Base-by-base conservation (phyloP, 2,888 invertebrate species). In the Glyphotaelius pellucidus region DNA sequence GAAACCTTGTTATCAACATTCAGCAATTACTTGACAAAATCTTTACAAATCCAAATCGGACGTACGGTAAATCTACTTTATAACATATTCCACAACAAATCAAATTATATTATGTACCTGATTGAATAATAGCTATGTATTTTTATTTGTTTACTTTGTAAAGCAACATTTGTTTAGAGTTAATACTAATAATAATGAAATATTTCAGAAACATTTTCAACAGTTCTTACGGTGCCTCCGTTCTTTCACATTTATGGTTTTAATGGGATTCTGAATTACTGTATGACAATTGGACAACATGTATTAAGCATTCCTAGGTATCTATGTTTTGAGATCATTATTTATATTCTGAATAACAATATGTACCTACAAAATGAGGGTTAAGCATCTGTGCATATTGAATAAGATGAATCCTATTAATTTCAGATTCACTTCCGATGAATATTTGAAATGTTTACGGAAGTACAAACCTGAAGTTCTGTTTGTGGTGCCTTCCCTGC, bases 171-270 rank as follows among this genome's bases (percentile, higher is more conserved):
- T 19, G 2, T 14, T 52, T n/a, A 67, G n/a, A 7, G 67, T 67
- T 67, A 67, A 67, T 67, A 67, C 67, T 67, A 67, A 67, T 67
- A 67, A 67, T 67, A n/a, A 25, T n/a, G 0, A 67, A 67, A 67
- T 67, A n/a, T 67, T 67, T 2, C 67, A 67, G 67, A 67, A 67
- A 67, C 9, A n/a, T 25, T 5, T 67, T 67, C 25, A 25, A 95
- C 96, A 5, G 95, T 96, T 3, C 95, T 97, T 31, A 97, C 97
- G 1, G 97, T 97, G 0, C 96, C 98, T 14, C 98, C 98, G 4
- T 97, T 98, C 95, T 98, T 97, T 95, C 98, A 98, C 94, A 98
- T 98, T 93, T 98, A 97, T 94, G 98, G 98, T 3, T 97, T 97
- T 94, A 97, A 97, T 94, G 97, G 97, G 5, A 96, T 98, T 67